phyloP scores from a whole-genome alignment of 2,113 vertebrate genomes.

The Bostrychus sinensis region DNA sequence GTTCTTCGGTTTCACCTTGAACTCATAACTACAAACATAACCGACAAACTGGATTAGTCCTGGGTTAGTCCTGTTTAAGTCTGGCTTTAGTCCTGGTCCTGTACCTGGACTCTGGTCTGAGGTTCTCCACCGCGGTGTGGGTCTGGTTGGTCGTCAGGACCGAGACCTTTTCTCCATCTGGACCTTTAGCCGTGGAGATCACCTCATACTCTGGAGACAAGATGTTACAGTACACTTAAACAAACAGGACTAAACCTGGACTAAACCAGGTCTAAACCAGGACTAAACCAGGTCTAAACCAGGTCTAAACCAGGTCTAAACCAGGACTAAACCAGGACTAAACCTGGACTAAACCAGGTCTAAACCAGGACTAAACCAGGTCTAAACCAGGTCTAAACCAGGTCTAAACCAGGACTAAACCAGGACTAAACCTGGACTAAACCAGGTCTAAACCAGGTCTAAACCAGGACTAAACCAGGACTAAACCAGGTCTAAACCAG shows the following conservation, averaged over 20 bases:
- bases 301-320: neutral
- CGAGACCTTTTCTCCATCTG: slow-evolving; percentile 86
- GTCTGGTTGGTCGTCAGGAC: slow-evolving; percentile 93
- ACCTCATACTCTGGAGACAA: slow-evolving; percentile 87
- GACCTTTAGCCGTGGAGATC: slow-evolving; percentile 89
- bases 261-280: neutral
- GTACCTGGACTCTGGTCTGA: slow-evolving; percentile 93
- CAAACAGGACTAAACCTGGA: neutral
- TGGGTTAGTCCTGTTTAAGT: neutral
- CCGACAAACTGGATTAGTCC: slow-evolving; percentile 28
- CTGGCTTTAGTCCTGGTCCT: neutral
- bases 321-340: neutral
- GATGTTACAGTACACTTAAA: neutral
- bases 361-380: neutral
- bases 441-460: too few species aligned
- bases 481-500: neutral
- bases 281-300: neutral
- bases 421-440: neutral
- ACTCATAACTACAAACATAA: slow-evolving; percentile 85
- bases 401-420: neutral
- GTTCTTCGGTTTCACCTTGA: slow-evolving; percentile 91
- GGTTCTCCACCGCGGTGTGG: slow-evolving; percentile 92
- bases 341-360: neutral
- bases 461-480: too few species aligned
- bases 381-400: too few species aligned